Evolutionary conservation across 2,888 invertebrate species (phyloP), one percentile per base, ranked within the genome.

Genomic region (Synanthedon andrenaeformis): DNA sequence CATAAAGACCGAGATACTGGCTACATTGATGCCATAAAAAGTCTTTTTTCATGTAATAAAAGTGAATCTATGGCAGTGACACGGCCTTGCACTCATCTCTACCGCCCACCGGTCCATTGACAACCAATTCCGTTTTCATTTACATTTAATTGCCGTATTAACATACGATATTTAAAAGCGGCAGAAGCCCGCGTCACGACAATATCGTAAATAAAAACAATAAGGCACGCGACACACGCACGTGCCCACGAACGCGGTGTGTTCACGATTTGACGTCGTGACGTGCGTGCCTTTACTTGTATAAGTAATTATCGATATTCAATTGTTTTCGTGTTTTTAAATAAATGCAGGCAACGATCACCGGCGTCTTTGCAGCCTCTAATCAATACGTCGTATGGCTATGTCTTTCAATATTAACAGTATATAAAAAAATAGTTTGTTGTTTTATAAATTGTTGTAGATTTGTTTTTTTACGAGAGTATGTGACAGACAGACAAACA

Each of bases 191-290:
- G 17, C 14, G 55, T 57, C 58, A 59, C 57, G 59, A 58, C 54
- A 54, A 17, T 49, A 49, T 49, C 23, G 49, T 49, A 49, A 49
- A 45, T 49, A 23, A 19, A 49, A 49, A 49, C 49, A 49, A 49
- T 49, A 49, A 49, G 35, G 77, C 79, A 79, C 78, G 78, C 76
- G 78, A 76, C 77, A 70, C 65, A 70, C 60, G 63, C 66, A 67
- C 71, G 60, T 58, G 64, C 55, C 60, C 74, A 76, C 79, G 79
- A 35, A 74, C 66, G 57, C 66, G 56, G 67, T 72, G 70, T 69
- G 71, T 60, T 69, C 79, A 73, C 76, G 81, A 67, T 68, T 64
- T 70, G 60, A 70, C 48, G 66, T 81, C 82, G 81, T 81, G 82
- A 65, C 53, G 67, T 66, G 69, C 77, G 75, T 75, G 74, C 58